Percentiles rank a stretch among this genome's conserved stretches.
Conservation (phyloP, 35 echinoderm and acorn worm genomes). For the Holothuria glaberrima region DNA sequence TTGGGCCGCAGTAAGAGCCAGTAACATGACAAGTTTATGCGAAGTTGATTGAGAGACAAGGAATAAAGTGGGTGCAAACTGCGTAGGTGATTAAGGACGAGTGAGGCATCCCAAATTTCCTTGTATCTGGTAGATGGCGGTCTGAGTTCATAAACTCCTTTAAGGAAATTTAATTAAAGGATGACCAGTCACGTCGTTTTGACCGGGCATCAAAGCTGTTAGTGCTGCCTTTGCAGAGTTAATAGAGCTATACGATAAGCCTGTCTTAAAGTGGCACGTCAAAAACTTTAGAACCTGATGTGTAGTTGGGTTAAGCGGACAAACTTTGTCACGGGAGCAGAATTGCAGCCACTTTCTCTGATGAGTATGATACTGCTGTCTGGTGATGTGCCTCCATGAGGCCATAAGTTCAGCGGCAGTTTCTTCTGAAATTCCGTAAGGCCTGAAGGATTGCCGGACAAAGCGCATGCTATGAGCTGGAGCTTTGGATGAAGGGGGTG, state of each 20-base stretch:
- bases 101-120: background rate
- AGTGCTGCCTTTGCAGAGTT: too few species aligned
- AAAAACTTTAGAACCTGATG: constrained; percentile 46
- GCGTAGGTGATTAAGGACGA: background rate
- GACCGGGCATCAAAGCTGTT: too few species aligned
- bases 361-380: constrained; percentile 41
- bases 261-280: background rate
- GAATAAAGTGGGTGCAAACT: background rate
- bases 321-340: constrained; percentile 34
- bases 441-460: constrained; percentile 29
- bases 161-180: background rate
- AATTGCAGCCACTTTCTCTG: constrained; percentile 1
- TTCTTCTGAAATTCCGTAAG: constrained; percentile 28
- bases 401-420: constrained; percentile 26
- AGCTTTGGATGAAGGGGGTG: background rate
- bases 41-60: background rate
- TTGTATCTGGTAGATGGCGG: background rate
- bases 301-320: background rate
- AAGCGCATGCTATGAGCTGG: too few species aligned
- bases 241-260: too few species aligned
- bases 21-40: background rate
- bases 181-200: background rate
- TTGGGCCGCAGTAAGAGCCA: too few species aligned
- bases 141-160: background rate
- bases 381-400: constrained; percentile 34